Evolutionary conservation across 2,797 vertebrate genomes (phyloP).

Genomic region (Parambassis ranga): DNA sequence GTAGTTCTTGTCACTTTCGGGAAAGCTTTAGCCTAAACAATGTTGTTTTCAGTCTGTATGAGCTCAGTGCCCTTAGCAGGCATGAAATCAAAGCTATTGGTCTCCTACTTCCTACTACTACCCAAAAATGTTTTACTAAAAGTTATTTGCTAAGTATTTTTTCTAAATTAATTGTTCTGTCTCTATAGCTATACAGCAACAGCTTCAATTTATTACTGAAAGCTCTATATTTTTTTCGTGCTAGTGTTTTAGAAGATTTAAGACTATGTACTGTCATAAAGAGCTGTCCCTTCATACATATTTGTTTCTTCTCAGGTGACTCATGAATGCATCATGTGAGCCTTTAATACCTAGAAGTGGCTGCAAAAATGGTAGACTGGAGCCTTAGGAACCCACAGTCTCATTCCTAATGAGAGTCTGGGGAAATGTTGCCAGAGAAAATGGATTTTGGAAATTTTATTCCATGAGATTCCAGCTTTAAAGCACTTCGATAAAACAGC

Average conservation of each 20-base stretch:
- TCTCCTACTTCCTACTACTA: too few species aligned
- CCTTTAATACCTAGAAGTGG: slow-evolving; percentile 9
- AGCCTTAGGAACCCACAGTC: slow-evolving; percentile 33
- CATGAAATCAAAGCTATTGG: too few species aligned
- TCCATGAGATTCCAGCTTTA: slow-evolving; percentile 41
- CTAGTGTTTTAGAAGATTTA: background rate
- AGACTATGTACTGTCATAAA: background rate
- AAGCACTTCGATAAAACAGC: slow-evolving; percentile 32
- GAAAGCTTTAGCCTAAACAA: too few species aligned
- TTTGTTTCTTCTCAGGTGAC: slow-evolving; percentile 52
- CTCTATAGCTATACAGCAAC: too few species aligned
- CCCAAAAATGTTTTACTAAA: too few species aligned
- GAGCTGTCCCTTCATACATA: background rate
- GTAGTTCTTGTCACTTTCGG: too few species aligned
- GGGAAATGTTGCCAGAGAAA: slow-evolving; percentile 45
- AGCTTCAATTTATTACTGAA: too few species aligned
- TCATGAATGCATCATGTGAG: slow-evolving; percentile 40
- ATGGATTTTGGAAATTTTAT: slow-evolving; percentile 52
- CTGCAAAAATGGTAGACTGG: slow-evolving; percentile 53
- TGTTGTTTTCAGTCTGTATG: too few species aligned
- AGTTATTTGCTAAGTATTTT: too few species aligned
- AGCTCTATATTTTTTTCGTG: too few species aligned
- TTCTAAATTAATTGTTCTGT: too few species aligned
- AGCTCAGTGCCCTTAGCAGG: too few species aligned
- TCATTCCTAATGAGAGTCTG: slow-evolving; percentile 39